Evolutionary conservation across 2,113 vertebrate genomes (phyloP).

Genomic region (Acinonyx jubatus): DNA sequence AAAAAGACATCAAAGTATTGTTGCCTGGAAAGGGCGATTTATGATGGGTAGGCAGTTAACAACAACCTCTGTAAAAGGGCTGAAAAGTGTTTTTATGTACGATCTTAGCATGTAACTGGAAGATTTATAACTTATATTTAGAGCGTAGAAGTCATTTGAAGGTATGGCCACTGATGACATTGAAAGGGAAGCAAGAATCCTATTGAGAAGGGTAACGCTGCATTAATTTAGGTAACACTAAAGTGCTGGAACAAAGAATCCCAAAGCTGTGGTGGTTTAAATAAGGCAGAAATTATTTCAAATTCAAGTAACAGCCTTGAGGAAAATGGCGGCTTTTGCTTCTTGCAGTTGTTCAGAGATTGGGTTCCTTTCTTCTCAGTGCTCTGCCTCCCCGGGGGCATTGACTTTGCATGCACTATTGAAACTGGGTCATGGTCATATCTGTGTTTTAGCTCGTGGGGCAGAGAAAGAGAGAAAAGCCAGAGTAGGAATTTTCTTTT

Average conservation of each 20-base stretch:
- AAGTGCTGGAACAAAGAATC: not conserved
- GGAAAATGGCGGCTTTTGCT: not conserved
- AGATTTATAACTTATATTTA: not conserved
- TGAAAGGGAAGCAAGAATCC: not conserved
- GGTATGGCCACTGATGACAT: not conserved
- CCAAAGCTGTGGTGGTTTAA: not conserved
- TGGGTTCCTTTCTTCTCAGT: not conserved
- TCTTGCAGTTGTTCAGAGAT: not conserved
- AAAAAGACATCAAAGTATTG: not conserved
- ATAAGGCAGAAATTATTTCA: not conserved
- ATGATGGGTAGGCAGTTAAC: not conserved
- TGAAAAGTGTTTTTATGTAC: not conserved
- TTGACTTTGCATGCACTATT: not conserved
- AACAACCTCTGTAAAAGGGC: not conserved
- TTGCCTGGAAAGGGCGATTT: not conserved
- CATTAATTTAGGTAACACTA: not conserved
- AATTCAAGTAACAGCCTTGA: not conserved
- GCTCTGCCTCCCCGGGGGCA: not conserved
- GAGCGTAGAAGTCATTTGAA: not conserved
- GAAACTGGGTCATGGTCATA: not conserved
- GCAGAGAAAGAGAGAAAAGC: not conserved
- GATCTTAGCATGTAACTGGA: not conserved
- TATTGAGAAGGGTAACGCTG: not conserved
- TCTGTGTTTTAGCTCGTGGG: not conserved
- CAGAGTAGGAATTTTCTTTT: not conserved